Conservation (phyloP, 2,888 invertebrate species). For the Gordius sp. region DNA sequence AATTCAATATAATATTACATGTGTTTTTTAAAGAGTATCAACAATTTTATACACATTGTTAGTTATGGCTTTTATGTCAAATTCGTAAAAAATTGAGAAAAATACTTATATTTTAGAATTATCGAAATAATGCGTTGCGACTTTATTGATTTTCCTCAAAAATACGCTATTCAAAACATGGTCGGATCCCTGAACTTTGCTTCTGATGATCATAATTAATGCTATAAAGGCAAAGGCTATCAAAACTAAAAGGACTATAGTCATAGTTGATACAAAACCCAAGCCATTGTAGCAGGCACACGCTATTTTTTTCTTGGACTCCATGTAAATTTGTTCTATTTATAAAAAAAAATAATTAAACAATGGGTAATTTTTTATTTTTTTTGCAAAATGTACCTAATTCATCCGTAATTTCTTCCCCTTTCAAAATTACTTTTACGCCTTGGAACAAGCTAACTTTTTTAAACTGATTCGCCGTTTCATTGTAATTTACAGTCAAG, state of each 20-base stretch:
- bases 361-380: not conserved
- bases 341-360: not conserved
- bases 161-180: not conserved
- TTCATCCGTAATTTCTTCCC: constrained; percentile 6
- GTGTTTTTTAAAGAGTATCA: no score
- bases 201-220: not conserved
- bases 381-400: not conserved
- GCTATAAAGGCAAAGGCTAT: not conserved
- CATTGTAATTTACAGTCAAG: not conserved
- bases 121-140: not conserved
- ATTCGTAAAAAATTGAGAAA: no score
- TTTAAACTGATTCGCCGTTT: not conserved
- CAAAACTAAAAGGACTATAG: not conserved
- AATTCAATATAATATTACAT: no score
- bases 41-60: no score
- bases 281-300: constrained; percentile 4
- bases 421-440: not conserved
- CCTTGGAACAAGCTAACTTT: constrained; percentile 7
- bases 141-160: not conserved
- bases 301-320: not conserved
- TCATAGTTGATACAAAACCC: not conserved
- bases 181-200: not conserved
- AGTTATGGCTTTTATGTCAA: no score
- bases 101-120: not conserved
- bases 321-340: not conserved